Evolutionary conservation across 1,140 invertebrate species (phyloP), one percentile per base, ranked within the genome.

Genomic region (Calycopis cecrops): DNA sequence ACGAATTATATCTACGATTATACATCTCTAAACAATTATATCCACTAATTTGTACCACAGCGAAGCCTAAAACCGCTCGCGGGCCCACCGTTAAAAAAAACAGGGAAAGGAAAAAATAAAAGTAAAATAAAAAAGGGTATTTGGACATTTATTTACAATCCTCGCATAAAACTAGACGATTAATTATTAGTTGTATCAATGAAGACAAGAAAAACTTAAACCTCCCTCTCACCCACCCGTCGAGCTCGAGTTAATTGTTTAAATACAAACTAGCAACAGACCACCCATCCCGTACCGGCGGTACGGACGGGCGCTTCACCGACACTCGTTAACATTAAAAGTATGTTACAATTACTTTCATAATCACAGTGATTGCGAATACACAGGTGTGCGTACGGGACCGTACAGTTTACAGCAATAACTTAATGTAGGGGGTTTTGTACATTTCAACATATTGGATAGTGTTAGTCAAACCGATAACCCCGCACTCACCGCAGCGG

Each of bases 141-240:
- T 76, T 82, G 78, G 79, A 83, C 82, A 81, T 86, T 86, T 86
- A 86, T 86, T 86, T 86, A 86, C 83, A 86, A 74, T 77, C 81
- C 67, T 77, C 72, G 79, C 81, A 83, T 82, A 81, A 79, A 82
- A 81, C 71, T 77, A 83, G 79, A 62, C 62, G 73, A 83, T 81
- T 81, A 85, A 28, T 80, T 71, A 80, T 37, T 44, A 44, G 9
- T 44, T 44, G 17, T n/a, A n/a, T 44, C 40, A 44, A 79, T 71
- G 68, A 79, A 81, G 72, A 72, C 75, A 81, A 28, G 21, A 28
- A 79, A 79, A 60, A 55, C 70, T 78, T 74, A 81, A 76, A 76
- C 73, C 80, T 80, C 77, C 73, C 73, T 71, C 73, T 78, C 66
- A 81, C 81, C 83, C 79, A 82, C 67, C 52, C 71, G 76, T 72